These are phyloP conservation scores for Venustaconcha ellipsiformis DNA, from an alignment of 1,140 invertebrate species.

Conservation along the genomic window DNA sequence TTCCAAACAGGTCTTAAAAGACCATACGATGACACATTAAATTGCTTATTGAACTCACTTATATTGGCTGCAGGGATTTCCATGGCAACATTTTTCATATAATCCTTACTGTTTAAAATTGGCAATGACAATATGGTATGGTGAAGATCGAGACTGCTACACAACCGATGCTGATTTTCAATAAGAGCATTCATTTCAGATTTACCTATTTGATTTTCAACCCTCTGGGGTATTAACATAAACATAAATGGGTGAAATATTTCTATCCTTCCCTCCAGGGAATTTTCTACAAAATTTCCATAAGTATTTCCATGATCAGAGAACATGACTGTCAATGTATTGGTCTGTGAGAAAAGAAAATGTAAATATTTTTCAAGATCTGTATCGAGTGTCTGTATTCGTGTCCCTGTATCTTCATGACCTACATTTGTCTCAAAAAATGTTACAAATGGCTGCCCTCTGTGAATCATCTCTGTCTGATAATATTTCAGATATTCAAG, in stretches of 20 bases:
- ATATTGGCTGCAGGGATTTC: slow-evolving; percentile 1
- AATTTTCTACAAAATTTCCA: slow-evolving; percentile 52
- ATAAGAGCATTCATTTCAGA: slow-evolving; percentile 33
- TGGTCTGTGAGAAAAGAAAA: slow-evolving; percentile 26
- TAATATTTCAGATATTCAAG: slow-evolving; percentile 59
- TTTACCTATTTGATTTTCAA: slow-evolving; percentile 33
- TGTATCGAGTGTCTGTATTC: slow-evolving; percentile 61
- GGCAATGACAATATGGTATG: slow-evolving; percentile 38
- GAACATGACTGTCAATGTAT: slow-evolving; percentile 62
- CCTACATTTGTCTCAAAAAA: slow-evolving; percentile 55
- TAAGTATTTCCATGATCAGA: slow-evolving; percentile 67
- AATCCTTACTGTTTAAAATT: background rate
- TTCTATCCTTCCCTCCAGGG: slow-evolving; percentile 55
- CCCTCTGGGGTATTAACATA: slow-evolving; percentile 45
- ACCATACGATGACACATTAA: slow-evolving; percentile 38
- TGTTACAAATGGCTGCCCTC: slow-evolving; percentile 45
- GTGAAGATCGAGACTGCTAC: slow-evolving; percentile 54
- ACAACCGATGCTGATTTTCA: slow-evolving; percentile 47
- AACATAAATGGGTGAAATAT: slow-evolving; percentile 63
- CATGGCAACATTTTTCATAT: background rate
- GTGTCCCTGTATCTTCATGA: slow-evolving; percentile 60
- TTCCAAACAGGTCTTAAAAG: slow-evolving; percentile 47
- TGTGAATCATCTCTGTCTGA: slow-evolving; percentile 33
- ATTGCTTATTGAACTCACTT: slow-evolving; percentile 25
- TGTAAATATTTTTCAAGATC: slow-evolving; percentile 44